Base-by-base conservation (phyloP, 2,888 invertebrate genomes). In the Rhamnusium bicolor region DNA sequence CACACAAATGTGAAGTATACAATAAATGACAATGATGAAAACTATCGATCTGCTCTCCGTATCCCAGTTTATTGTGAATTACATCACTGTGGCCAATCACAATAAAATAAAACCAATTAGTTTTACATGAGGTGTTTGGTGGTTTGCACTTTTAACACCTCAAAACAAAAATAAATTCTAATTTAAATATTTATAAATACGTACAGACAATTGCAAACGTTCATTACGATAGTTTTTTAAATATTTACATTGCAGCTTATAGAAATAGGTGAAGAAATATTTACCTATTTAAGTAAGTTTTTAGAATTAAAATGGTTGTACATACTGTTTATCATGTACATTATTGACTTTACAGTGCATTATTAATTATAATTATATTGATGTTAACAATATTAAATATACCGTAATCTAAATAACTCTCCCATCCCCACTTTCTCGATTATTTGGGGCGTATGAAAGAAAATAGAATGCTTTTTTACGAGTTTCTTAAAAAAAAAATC, bases 11-110 rank as follows among this genome's bases (percentile, higher is more conserved):
- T 73, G 70, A 54, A 69, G 73, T 73, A 62, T 62, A 66, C 58
- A 62, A 53, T 62, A 63, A 69, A 71, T 78, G 78, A 66, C 63
- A 66, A 79, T 77, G 77, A 76, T 70, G 69, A 74, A 73, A 75
- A 76, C 68, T 72, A 75, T 77, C 74, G 73, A 80, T 83, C 82
- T 83, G 83, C 83, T 83, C 83, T 84, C 82, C 76, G 76, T 82
- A 81, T 82, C 83, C 82, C 73, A 72, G 68, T 69, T 54, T 68
- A 29, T 69, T 73, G 66, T 71, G 72, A 77, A 69, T 71, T 69
- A 77, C 60, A 46, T 71, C 73, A 81, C 80, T 84, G 83, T 85
- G 85, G 84, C 83, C 85, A 84, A 84, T 83, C 80, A 84, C 81
- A 82, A 83, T 82, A 75, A 80, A 81, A 79, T 77, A 76, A 77